phyloP scores from a whole-genome alignment of 2,888 invertebrate genomes.

The Folsomia manolachei region DNA sequence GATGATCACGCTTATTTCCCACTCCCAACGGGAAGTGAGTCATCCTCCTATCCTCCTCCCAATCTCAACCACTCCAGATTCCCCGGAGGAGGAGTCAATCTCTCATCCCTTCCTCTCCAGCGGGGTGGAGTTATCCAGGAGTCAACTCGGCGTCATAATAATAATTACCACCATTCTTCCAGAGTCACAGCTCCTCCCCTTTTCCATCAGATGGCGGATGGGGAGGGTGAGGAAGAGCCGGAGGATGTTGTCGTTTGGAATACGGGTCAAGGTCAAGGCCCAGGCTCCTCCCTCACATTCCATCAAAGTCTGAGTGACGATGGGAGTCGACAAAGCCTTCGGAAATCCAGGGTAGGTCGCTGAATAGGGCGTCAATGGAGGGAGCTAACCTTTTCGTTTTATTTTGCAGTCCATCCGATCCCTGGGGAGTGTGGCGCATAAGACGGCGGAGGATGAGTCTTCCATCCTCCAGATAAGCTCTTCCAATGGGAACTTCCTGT shows the following conservation, averaged over 20 bases:
- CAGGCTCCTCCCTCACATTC: background rate
- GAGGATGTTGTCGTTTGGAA: constrained; percentile 31
- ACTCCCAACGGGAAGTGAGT: no score
- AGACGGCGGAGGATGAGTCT: background rate
- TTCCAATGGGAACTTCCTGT: background rate
- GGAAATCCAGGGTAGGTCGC: background rate
- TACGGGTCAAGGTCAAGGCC: constrained; percentile 10
- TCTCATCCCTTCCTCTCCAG: no score
- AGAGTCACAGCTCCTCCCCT: background rate
- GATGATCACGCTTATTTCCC: no score
- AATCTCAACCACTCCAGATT: no score
- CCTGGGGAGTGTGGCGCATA: background rate
- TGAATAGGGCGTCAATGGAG: background rate
- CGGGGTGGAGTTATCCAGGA: no score
- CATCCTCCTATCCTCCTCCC: no score
- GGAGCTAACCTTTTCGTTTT: background rate
- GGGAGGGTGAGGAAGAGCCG: constrained; percentile 19
- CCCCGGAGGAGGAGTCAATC: no score
- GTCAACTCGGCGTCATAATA: no score
- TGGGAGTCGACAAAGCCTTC: background rate
- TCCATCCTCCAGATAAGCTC: no score
- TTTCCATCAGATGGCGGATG: background rate
- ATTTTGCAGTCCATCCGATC: background rate
- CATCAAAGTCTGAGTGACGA: background rate
- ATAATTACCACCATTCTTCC: no score